Percentiles rank a stretch among this genome's conserved stretches.
Conservation (phyloP, 2,113 vertebrate species). For the Anolis sagrei region DNA sequence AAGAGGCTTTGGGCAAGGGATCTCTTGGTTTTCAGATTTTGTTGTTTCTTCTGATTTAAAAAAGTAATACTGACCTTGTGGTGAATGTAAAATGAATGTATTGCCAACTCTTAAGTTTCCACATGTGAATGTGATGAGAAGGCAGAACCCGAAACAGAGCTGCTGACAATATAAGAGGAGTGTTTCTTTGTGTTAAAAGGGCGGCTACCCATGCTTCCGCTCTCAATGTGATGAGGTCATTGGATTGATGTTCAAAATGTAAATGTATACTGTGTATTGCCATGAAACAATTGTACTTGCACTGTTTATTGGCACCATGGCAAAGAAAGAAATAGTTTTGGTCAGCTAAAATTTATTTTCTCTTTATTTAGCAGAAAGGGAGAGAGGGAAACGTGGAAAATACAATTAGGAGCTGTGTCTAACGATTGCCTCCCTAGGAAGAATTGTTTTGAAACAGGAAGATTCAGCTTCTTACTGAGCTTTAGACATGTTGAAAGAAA, state of each 20-base stretch:
- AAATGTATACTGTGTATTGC: constrained; percentile 5
- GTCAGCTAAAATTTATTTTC: background rate
- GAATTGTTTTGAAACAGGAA: background rate
- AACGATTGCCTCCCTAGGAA: background rate
- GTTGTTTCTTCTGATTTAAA: too few relatives aligned
- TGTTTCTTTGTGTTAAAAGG: too few relatives aligned
- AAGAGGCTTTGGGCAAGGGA: too few relatives aligned
- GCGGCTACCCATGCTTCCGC: too few relatives aligned
- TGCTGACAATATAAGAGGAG: too few relatives aligned
- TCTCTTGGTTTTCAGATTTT: too few relatives aligned
- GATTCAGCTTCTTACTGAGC: background rate
- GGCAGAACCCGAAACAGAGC: too few relatives aligned
- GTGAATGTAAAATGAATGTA: too few relatives aligned
- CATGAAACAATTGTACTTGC: background rate
- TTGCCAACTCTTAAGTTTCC: too few relatives aligned
- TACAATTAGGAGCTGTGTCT: background rate
- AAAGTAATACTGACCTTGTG: too few relatives aligned
- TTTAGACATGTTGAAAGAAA: background rate
- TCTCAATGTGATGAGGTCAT: background rate
- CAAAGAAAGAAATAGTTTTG: constrained; percentile 9
- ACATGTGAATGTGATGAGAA: too few relatives aligned
- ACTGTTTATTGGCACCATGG: background rate
- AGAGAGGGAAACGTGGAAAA: background rate
- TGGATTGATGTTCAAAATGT: background rate
- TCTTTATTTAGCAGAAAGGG: background rate